These are phyloP conservation scores for Mormyrops attenuatus DNA, from an alignment of 2,797 vertebrate species.

Conservation along the genomic window DNA sequence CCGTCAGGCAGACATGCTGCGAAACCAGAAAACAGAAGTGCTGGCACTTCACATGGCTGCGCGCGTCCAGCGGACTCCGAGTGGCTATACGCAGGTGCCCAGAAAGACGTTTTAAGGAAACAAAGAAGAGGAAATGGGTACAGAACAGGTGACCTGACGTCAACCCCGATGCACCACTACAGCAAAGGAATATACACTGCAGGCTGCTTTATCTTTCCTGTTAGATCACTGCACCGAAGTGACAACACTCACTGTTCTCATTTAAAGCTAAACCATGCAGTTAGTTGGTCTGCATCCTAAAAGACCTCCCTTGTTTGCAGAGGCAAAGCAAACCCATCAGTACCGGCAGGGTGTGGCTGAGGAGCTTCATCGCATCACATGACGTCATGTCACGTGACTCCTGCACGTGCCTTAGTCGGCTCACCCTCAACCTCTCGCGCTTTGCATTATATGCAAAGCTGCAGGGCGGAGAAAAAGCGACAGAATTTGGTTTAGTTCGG, in stretches of 20 bases:
- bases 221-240: background rate
- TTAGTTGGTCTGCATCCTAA: background rate
- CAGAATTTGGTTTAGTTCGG: background rate
- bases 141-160: background rate
- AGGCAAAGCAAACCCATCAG: background rate
- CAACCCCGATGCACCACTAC: background rate
- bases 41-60: background rate
- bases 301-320: background rate
- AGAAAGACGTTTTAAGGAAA: background rate
- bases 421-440: background rate
- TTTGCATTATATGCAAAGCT: background rate
- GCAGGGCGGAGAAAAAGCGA: background rate
- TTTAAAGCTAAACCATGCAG: background rate
- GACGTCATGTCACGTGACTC: background rate
- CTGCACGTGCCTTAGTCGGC: background rate
- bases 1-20: constrained; percentile 28
- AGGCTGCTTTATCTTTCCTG: background rate
- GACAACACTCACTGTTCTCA: background rate
- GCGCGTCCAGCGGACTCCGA: too few relatives aligned
- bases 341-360: background rate
- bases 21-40: constrained; percentile 27
- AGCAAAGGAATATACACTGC: background rate
- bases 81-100: background rate
- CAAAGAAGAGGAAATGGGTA: background rate
- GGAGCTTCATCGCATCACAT: background rate